Evolutionary conservation across 2,888 invertebrate genomes (phyloP).

Genomic region (Drosophila anomalata): DNA sequence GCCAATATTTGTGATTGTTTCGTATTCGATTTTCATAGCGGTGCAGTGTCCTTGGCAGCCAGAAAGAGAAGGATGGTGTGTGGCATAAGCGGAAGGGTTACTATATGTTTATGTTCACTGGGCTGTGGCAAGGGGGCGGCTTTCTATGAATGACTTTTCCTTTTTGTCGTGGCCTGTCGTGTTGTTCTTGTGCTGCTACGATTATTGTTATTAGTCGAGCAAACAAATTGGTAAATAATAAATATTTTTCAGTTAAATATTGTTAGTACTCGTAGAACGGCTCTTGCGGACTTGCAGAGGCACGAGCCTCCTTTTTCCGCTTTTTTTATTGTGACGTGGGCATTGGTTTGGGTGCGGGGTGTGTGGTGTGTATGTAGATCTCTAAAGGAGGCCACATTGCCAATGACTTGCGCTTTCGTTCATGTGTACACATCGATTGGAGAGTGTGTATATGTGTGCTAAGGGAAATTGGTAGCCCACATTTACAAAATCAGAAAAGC

Average conservation of each 20-base stretch:
- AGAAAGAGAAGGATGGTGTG: constrained; percentile 14
- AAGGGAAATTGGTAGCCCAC: constrained; percentile 78
- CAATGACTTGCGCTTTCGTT: constrained; percentile 77
- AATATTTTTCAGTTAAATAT: constrained; percentile 82
- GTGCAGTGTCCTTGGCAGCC: constrained; percentile 70
- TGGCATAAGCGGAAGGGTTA: constrained; percentile 12
- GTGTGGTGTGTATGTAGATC: constrained; percentile 67
- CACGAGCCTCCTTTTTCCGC: constrained; percentile 55
- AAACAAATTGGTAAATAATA: constrained; percentile 83
- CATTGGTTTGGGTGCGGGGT: neutral
- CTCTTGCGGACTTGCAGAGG: constrained; percentile 67
- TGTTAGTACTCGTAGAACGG: constrained; percentile 70
- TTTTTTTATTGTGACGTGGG: constrained; percentile 23
- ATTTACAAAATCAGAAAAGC: constrained; percentile 80
- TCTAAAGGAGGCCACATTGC: constrained; percentile 73
- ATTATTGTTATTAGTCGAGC: constrained; percentile 82
- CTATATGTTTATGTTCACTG: constrained; percentile 15
- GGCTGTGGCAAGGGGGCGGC: constrained; percentile 16
- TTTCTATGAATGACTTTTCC: constrained; percentile 49
- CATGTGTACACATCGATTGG: constrained; percentile 55
- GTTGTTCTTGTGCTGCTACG: constrained; percentile 64
- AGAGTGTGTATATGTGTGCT: constrained; percentile 55
- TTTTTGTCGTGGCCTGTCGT: constrained; percentile 23
- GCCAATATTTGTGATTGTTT: constrained; percentile 74
- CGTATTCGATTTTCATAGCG: constrained; percentile 72